Evolutionary conservation across 2,888 invertebrate genomes (phyloP), one percentile per base, ranked within the genome.

Genomic region (Melanostoma scalare): DNA sequence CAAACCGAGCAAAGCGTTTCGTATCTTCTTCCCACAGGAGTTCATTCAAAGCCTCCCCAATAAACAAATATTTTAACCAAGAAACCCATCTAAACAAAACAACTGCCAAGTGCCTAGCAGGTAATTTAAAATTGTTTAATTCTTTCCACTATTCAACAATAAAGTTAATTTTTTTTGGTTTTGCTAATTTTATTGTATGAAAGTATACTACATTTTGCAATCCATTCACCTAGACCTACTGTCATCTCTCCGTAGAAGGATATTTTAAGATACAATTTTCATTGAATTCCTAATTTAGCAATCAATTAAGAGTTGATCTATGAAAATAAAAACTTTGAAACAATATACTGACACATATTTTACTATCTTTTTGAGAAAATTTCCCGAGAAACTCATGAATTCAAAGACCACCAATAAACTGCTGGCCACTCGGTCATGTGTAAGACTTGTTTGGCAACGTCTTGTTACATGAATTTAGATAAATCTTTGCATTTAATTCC

Each of bases 21-120:
- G 46, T 63, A 68, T 61, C 44, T 40, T 81, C 61, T 55, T 81
- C 76, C 76, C 52, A 30, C 55, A 46, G 72, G 81, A 76, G 60
- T 36, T 44, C 58, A 76, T 36, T 44, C 58, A 76, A 48, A 67
- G 67, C 72, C 76, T 52, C 42, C 63, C 60, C 10, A 33, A 58
- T 42, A 71, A 65, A 55, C 30, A 74, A 50, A 50, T 58, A 63
- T 31, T 71, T 53, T 56, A 9, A 40, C n/a, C 4, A 36, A 63
- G 68, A 74, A 9, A 44, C 4, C 6, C 33, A 40, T 10, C 33
- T 52, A 6, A 8, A 30, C 50, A 56, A 10, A 71, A 52, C 50
- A 52, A 67, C 81, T 60, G 67, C 67, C 38, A 58, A 56, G 20
- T 20, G 20, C 20, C 20, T 20, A 46, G 3, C 42, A 81, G 81